Evolutionary conservation across 2,113 vertebrate genomes (phyloP), one percentile per base, ranked within the genome.

Genomic region (Poicephalus gulielmi): DNA sequence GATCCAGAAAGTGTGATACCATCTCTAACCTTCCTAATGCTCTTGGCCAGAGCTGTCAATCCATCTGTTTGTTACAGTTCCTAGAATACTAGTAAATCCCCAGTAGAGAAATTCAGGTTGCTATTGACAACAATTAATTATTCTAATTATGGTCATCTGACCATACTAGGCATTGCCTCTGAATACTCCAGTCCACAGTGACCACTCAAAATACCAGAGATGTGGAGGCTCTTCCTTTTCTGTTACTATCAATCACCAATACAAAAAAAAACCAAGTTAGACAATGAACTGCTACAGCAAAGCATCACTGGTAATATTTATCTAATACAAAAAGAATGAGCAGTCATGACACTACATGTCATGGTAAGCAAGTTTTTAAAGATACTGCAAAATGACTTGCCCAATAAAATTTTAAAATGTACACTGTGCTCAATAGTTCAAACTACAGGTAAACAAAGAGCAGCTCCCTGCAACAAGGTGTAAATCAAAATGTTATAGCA

Each of bases 401-500:
- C 86, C 91, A 44, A 53, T 93, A 88, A 86, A 90, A 77, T 60
- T 84, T 75, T 67, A 7, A 88, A 95, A 96, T 84, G 77, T 77
- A 95, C 82, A 91, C 90, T 96, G 96, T 97, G 91, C 93, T 96
- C 91, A 84, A 85, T 24, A 96, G 89, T 91, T 82, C 74, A 91
- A 97, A 96, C 92, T 70, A 92, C 96, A 94, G 22, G 17, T 90
- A 97, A 97, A 90, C 94, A 68, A 96, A 84, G 47, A 96, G 81
- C 94, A 88, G 86, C 92, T 96, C 94, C 95, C 96, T 96, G 95
- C 94, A 73, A 95, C 70, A 59, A 80, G 88, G 73, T 92, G 91
- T 94, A 93, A 92, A 89, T 96, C 83, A 63, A 79, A 80, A 92
- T 47, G 20, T 97, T 88, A 85, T 88, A 98, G 97, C 97, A 97